Evolutionary conservation across 2,888 invertebrate genomes (phyloP).

Genomic region (Trichacis sp.): DNA sequence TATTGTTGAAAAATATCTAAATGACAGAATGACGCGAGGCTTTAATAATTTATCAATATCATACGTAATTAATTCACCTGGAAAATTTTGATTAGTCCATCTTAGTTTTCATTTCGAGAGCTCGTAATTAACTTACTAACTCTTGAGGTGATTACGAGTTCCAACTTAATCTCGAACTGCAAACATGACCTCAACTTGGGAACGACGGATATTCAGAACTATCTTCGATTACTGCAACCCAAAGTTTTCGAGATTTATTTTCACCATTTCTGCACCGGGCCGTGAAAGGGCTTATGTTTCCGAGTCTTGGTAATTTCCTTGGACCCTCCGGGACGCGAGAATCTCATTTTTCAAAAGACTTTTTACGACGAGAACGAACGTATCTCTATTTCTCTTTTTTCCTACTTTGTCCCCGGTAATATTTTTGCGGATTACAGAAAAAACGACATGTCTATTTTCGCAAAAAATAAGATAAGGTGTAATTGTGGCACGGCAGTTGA

Average conservation of each 20-base stretch:
- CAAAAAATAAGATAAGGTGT: too few relatives aligned
- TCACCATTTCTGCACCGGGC: not conserved
- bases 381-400: not conserved
- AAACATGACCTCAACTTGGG: not conserved
- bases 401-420: not conserved
- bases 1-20: too few relatives aligned
- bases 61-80: too few relatives aligned
- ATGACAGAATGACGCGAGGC: too few relatives aligned
- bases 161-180: slow-evolving; percentile 1
- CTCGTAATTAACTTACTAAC: not conserved
- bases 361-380: not conserved
- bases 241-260: slow-evolving; percentile 2
- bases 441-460: too few relatives aligned
- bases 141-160: not conserved
- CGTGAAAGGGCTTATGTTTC: slow-evolving; percentile 1
- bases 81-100: too few relatives aligned
- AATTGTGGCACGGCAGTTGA: too few relatives aligned
- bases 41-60: too few relatives aligned
- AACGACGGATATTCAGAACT: not conserved
- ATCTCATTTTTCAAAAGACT: not conserved
- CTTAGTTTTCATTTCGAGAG: too few relatives aligned
- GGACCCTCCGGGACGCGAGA: not conserved
- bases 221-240: slow-evolving; percentile 5
- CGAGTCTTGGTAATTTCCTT: not conserved
- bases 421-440: too few relatives aligned